These are phyloP conservation scores for Antheraea mylitta DNA, from an alignment of 1,140 invertebrate genomes.

Conservation along the genomic window DNA sequence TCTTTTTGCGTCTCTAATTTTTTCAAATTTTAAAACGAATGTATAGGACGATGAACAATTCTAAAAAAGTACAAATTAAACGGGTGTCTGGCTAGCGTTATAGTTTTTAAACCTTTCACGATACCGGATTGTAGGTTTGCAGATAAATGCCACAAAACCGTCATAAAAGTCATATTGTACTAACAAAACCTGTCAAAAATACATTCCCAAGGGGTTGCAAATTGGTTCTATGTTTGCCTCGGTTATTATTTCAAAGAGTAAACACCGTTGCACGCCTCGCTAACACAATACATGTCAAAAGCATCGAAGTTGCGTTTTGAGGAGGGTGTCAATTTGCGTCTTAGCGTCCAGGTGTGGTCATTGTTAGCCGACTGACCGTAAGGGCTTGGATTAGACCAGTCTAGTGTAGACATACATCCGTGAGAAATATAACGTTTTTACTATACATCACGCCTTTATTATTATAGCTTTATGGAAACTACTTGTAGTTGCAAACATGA, in stretches of 20 bases:
- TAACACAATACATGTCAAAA: slow-evolving; percentile 57
- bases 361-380: slow-evolving; percentile 70
- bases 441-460: not conserved
- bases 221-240: slow-evolving; percentile 67
- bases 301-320: slow-evolving; percentile 49
- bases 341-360: slow-evolving; percentile 57
- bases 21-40: too few species aligned
- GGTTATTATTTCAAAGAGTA: slow-evolving; percentile 48
- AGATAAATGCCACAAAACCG: not conserved
- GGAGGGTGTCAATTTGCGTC: slow-evolving; percentile 59
- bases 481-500: too few species aligned
- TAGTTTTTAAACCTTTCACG: too few species aligned
- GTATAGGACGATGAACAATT: too few species aligned
- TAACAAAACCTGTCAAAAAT: slow-evolving; percentile 64
- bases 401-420: slow-evolving; percentile 37
- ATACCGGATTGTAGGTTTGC: not conserved
- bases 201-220: slow-evolving; percentile 61
- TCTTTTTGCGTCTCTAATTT: too few species aligned
- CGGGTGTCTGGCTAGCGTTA: too few species aligned
- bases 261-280: slow-evolving; percentile 58
- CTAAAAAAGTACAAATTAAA: too few species aligned
- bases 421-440: slow-evolving; percentile 44
- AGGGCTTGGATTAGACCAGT: slow-evolving; percentile 52
- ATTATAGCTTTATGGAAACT: not conserved
- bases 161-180: slow-evolving; percentile 12